Base-by-base conservation (phyloP, 2,113 vertebrate species). In the Sinocyclocheilus rhinocerous region DNA sequence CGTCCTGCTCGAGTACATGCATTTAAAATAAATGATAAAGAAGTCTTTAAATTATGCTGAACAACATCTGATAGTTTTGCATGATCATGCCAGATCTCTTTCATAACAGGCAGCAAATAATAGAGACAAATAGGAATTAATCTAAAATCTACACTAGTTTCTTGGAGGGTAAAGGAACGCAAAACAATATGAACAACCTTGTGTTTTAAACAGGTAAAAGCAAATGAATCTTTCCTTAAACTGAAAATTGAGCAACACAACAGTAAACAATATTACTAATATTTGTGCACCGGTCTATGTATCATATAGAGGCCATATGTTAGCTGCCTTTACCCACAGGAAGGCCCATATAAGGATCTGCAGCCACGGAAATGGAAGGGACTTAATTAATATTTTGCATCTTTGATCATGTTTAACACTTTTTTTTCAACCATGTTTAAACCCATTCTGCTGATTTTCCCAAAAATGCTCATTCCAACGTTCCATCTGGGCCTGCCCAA, bases 81-180 rank as follows among this genome's bases (percentile, higher is more conserved):
- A 84, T 15, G 33, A 85, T 77, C 75, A 50, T 70, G 61, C 59
- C 33, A 69, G 77, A 84, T 79, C 26, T 69, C 42, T 22, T 69
- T 33, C 57, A 83, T 84, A 85, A 29, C 84, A 75, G 83, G 80
- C 84, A 81, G 89, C 33, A 86, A 83, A 87, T 88, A 76, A 76
- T 88, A 76, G 52, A 57, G 67, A 86, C n/a, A 89, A 63, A 50
- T 67, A 85, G 88, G 89, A 95, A 93, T 92, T 89, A 88, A 90
- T 90, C 86, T 92, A 80, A 15, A 24, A 55, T 88, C 88, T 89
- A 92, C 84, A 75, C 84, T 70, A 76, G 81, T 59, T 85, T 85
- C 83, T 61, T 1, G 48, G 86, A 76, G 70, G 83, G 45, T 33
- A 42, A 84, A 86, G 75, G 72, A 83, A 76, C 78, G 69, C 57